Evolutionary conservation across 1,140 invertebrate genomes (phyloP), one percentile per base, ranked within the genome.

Genomic region (Drosophila fuyamai): DNA sequence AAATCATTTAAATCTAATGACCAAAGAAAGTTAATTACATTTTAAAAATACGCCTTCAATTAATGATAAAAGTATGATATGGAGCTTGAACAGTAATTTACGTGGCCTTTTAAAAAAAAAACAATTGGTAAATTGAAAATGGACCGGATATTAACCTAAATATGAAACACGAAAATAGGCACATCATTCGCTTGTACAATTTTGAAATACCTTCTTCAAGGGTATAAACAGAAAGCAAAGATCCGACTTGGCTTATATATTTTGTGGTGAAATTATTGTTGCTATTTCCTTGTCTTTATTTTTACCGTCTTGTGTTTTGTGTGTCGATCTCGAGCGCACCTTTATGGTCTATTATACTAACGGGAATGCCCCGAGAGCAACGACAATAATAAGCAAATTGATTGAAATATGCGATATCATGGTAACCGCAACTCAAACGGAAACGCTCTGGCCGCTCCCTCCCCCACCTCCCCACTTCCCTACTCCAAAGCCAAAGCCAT

Each of bases 391-490:
- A 88, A 89, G 84, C 86, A 89, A 89, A 86, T 86, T 89, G 84
- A 89, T 89, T 89, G 84, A 89, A 88, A 89, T 89, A 83, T 89
- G 84, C 84, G 84, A 89, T 89, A 89, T 89, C 84, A 89, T 84
- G 81, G 76, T 73, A 77, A 60, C 80, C 77, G 68, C 76, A 78
- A 61, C 81, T 54, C 65, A 79, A 90, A 79, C 84, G 85, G 83
- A 88, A 89, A 84, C 78, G 74, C 54, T 29, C 57, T 18, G 44
- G 62, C 62, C 58, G 63, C 53, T 59, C 54, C n/a, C 38, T 10
- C 48, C 58, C 53, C 18, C 51, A 48, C 32, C 35, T 36, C 7
- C 16, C n/a, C 43, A 6, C 36, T 43, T 35, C 13, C 61, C 40
- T 1, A 10, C 18, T 5, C 43, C 10, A 0, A 27, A 23, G 6